Evolutionary conservation across 2,797 vertebrate species (phyloP).

Genomic region (Benthosema pterotum): DNA sequence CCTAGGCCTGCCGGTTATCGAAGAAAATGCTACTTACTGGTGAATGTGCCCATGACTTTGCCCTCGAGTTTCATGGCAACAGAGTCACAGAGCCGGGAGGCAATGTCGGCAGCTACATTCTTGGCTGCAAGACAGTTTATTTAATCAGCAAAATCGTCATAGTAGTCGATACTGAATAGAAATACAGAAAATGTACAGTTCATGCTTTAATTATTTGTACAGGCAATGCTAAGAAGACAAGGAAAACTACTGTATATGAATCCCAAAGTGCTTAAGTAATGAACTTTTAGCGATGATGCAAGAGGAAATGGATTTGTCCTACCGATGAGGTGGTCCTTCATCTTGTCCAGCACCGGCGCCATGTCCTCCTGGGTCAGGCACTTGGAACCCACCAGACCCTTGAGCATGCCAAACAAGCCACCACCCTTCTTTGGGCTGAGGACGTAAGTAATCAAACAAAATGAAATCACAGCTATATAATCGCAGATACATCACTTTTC

Average conservation of each 20-base stretch:
- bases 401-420: constrained; percentile 97
- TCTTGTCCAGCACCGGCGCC: constrained; percentile 95
- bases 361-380: constrained; percentile 91
- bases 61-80: constrained; percentile 98
- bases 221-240: too few species aligned
- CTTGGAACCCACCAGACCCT: constrained; percentile 96
- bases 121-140: constrained; percentile 80
- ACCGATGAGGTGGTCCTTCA: constrained; percentile 98
- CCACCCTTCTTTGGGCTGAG: constrained; percentile 83
- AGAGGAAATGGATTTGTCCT: constrained; percentile 1
- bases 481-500: neutral
- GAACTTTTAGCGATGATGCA: neutral
- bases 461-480: neutral
- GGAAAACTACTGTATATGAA: too few species aligned
- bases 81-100: constrained; percentile 93
- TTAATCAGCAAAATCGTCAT: too few species aligned
- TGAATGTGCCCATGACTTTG: constrained; percentile 99
- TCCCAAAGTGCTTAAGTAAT: too few species aligned
- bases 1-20: neutral
- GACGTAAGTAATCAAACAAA: constrained; percentile 15
- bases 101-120: constrained; percentile 97
- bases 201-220: too few species aligned
- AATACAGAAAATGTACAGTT: too few species aligned
- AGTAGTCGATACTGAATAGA: too few species aligned
- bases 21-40: constrained; percentile 85